Base-by-base conservation (phyloP, 2,113 vertebrate species). In the Carollia perspicillata region DNA sequence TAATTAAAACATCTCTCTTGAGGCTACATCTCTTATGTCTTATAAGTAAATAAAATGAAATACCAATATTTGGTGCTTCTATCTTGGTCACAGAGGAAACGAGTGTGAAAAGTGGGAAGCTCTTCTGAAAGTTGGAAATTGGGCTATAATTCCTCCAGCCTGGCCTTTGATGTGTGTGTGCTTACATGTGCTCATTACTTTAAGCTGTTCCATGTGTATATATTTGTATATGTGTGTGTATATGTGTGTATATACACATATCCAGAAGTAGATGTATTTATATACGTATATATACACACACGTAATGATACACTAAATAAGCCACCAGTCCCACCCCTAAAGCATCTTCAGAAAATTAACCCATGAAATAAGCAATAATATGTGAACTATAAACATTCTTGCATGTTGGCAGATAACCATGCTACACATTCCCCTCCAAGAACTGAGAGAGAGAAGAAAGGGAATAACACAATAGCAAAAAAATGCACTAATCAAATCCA, bases 151-250 rank as follows among this genome's bases (percentile, higher is more conserved):
- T 79, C 81, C 63, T 49, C 42, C 68, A 88, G 84, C 63, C 92
- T 90, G 11, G 44, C 30, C 90, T 96, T 96, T 97, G 96, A 97
- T 95, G 94, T 97, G 80, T 71, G 30, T 90, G 37, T 58, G 84
- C 89, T 90, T 79, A 94, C 88, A 96, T 88, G 94, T 65, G 93
- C 47, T 89, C 49, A 53, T 81, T 95, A 94, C 88, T 96, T 95
- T 94, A 95, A 97, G 89, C 88, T 95, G 87, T 97, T 97, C 90
- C 94, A 96, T 96, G 90, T 97, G 85, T 94, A 94, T 47, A 75
- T 87, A 89, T 81, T 75, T 90, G 80, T 88, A 51, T 90, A 5
- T 84, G 63, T 75, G 53, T 88, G 12, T 66, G 26, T 89, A 47
- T 88, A 53, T 47, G 40, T 30, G 30, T 84, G 22, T 83, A 65